These are phyloP conservation scores for Anoncus sp. DNA, from an alignment of 2,888 invertebrate genomes.

Conservation along the genomic window DNA sequence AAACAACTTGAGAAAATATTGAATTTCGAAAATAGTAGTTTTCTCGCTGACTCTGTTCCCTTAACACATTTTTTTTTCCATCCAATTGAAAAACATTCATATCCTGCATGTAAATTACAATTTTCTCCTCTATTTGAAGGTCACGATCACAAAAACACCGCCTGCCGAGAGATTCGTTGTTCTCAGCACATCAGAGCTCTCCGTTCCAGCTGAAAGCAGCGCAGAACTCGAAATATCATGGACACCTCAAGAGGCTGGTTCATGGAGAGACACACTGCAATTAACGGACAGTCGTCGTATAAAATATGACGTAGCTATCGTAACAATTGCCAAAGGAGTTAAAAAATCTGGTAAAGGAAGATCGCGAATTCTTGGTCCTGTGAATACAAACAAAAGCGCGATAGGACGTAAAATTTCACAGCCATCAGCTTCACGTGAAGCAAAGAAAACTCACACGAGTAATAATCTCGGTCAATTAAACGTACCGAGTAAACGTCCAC, in stretches of 20 bases:
- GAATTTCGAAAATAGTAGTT: too few relatives aligned
- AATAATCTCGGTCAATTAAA: not conserved
- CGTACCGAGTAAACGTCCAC: constrained; percentile 47
- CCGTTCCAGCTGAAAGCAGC: constrained; percentile 85
- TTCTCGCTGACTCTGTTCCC: too few relatives aligned
- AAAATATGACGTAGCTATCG: constrained; percentile 86
- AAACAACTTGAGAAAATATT: too few relatives aligned
- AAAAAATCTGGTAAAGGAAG: constrained; percentile 54
- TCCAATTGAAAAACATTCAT: too few relatives aligned
- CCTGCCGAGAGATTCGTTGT: constrained; percentile 85
- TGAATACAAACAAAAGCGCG: constrained; percentile 46
- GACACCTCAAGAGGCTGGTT: constrained; percentile 86
- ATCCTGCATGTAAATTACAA: not conserved
- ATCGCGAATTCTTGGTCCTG: constrained; percentile 45
- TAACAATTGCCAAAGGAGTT: constrained; percentile 60
- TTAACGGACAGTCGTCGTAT: constrained; percentile 87
- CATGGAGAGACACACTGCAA: constrained; percentile 87
- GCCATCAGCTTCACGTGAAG: constrained; percentile 8
- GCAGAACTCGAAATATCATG: constrained; percentile 86
- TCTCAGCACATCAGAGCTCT: constrained; percentile 85
- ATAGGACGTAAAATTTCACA: not conserved
- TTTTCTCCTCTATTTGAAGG: constrained; percentile 77
- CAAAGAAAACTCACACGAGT: constrained; percentile 55
- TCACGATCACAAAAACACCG: constrained; percentile 84
- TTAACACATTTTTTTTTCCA: too few relatives aligned